These are phyloP conservation scores for Pachyrhynchus sulphureomaculatus DNA, from an alignment of 1,140 invertebrate genomes.

Conservation along the genomic window DNA sequence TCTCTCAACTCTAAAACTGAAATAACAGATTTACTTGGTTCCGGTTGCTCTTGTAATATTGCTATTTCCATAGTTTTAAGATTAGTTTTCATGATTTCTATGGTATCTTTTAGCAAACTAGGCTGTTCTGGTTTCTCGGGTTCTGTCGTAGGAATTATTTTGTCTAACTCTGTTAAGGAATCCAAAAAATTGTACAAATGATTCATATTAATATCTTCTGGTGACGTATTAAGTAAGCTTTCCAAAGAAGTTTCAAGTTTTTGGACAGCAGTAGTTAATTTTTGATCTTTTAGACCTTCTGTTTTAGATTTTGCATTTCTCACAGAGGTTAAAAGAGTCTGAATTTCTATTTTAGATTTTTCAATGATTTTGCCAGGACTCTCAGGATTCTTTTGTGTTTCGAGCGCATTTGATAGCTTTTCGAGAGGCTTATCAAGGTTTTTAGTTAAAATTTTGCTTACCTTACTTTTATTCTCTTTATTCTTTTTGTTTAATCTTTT, in stretches of 20 bases:
- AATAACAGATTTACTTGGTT: slow-evolving; percentile 25
- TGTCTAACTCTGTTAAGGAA: not conserved
- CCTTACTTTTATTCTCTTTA: not conserved
- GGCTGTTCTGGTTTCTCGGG: not conserved
- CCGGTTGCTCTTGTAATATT: slow-evolving; percentile 21
- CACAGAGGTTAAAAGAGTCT: not conserved
- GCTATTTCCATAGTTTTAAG: slow-evolving; percentile 19
- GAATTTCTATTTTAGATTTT: not conserved
- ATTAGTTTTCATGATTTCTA: slow-evolving; percentile 13
- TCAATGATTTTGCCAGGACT: not conserved
- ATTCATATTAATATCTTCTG: not conserved
- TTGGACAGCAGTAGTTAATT: not conserved
- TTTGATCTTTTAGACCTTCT: not conserved
- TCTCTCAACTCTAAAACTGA: slow-evolving; percentile 28
- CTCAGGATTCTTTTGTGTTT: slow-evolving; percentile 9
- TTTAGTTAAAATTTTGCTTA: too few species aligned
- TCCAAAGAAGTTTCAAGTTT: not conserved
- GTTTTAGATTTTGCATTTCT: not conserved
- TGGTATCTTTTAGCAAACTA: not conserved
- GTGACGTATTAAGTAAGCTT: not conserved
- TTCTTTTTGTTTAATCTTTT: not conserved
- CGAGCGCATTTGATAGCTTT: not conserved
- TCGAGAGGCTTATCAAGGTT: not conserved
- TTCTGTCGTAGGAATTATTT: not conserved
- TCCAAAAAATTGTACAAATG: slow-evolving; percentile 1